Evolutionary conservation across 2,797 vertebrate species (phyloP).

Genomic region (Synaphobranchus kaupii): DNA sequence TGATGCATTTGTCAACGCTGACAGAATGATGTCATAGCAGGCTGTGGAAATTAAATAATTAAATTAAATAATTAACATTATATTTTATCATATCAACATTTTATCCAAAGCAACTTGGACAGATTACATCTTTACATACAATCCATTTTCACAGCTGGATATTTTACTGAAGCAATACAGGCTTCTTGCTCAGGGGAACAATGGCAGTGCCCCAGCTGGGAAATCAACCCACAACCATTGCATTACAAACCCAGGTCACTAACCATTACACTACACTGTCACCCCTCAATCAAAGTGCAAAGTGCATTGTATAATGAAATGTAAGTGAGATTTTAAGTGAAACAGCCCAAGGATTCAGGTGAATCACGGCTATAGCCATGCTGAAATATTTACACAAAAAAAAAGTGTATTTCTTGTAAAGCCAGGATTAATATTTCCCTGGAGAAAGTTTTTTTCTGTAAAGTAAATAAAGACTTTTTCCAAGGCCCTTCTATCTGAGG

Average conservation of each 20-base stretch:
- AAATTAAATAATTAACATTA: not conserved
- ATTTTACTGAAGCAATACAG: too few species aligned
- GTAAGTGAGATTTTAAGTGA: not conserved
- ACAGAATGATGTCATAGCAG: not conserved
- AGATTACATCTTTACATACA: too few species aligned
- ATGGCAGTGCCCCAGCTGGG: too few species aligned
- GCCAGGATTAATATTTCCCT: conserved; percentile 1
- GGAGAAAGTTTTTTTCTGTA: not conserved
- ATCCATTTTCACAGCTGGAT: too few species aligned
- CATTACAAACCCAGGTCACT: not conserved
- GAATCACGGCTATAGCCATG: not conserved
- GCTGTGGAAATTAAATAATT: not conserved
- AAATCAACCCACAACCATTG: too few species aligned
- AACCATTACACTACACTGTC: not conserved
- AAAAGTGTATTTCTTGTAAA: not conserved
- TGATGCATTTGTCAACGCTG: not conserved
- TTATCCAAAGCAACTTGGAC: too few species aligned
- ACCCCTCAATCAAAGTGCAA: not conserved
- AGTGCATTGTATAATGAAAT: not conserved
- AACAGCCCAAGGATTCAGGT: not conserved
- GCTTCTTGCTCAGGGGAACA: too few species aligned
- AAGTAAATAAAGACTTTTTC: not conserved
- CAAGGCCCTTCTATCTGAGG: not conserved
- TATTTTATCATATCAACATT: too few species aligned
- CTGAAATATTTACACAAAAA: not conserved